These are phyloP conservation scores for Athene noctua DNA, from an alignment of 2,113 vertebrate species.

Conservation along the genomic window DNA sequence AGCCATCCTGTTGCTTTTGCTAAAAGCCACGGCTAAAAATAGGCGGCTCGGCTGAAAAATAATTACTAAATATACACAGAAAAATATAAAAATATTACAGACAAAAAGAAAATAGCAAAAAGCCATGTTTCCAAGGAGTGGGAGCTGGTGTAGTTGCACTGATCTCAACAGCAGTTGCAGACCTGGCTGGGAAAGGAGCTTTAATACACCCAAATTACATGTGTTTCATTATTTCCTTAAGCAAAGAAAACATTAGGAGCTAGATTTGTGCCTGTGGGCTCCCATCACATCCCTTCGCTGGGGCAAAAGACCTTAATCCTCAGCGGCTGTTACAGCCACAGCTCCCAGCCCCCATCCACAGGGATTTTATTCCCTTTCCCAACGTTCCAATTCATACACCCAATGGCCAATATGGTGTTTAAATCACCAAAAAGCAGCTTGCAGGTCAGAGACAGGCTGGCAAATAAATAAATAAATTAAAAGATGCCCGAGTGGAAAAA, in stretches of 20 bases:
- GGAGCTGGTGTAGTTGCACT: not conserved
- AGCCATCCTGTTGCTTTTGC: slow-evolving; percentile 1
- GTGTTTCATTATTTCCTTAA: not conserved
- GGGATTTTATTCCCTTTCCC: not conserved
- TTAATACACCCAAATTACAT: not conserved
- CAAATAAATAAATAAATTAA: not conserved
- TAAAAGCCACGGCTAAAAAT: slow-evolving; percentile 19
- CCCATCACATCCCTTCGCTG: not conserved
- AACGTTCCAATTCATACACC: not conserved
- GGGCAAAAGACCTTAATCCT: not conserved
- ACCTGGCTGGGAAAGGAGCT: not conserved
- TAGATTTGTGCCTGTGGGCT: not conserved
- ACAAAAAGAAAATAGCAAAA: not conserved
- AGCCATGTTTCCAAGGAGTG: not conserved
- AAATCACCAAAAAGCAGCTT: not conserved
- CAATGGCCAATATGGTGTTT: accelerated
- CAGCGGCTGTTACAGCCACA: not conserved
- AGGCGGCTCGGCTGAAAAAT: not conserved
- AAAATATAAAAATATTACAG: not conserved
- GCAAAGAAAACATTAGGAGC: not conserved
- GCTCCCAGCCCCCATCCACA: not conserved
- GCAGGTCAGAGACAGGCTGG: not conserved
- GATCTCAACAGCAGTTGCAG: not conserved
- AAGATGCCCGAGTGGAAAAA: not conserved
- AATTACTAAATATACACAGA: not conserved